Percentiles rank a stretch among this genome's conserved stretches.
Evolutionary conservation across 2,797 vertebrate genomes (phyloP).

Genomic region (Gymnoscopelus microlampas): DNA sequence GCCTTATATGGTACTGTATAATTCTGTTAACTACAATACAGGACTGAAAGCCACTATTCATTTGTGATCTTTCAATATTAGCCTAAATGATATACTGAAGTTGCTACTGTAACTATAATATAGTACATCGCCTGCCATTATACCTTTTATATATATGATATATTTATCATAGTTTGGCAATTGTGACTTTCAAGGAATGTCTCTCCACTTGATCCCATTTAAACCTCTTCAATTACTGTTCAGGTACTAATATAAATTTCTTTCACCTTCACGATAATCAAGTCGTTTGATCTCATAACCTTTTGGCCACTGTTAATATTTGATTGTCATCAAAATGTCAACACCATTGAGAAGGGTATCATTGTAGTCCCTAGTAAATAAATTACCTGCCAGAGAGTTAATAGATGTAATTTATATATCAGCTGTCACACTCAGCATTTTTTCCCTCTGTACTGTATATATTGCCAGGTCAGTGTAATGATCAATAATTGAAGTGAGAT

Average conservation of each 20-base stretch:
- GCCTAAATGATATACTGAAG: no score
- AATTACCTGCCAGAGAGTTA: conserved; percentile 41
- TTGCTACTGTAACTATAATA: neutral
- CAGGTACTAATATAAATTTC: neutral
- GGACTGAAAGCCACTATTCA: conserved; percentile 15
- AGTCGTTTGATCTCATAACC: neutral
- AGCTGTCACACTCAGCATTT: neutral
- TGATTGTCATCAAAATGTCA: conserved; percentile 18
- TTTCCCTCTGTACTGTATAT: no score
- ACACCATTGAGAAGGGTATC: conserved; percentile 11
- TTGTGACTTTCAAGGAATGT: neutral
- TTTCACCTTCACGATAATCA: neutral
- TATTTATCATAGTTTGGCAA: neutral
- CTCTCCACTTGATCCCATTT: neutral
- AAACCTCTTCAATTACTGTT: conserved; percentile 6
- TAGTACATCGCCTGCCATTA: neutral
- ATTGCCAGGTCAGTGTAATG: no score
- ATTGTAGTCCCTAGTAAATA: conserved; percentile 12
- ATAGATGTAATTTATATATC: conserved; percentile 7
- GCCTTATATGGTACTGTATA: conserved; percentile 2
- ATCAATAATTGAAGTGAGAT: no score
- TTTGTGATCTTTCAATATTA: neutral
- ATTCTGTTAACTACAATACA: neutral
- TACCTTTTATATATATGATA: no score
- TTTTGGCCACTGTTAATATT: conserved; percentile 4